These are phyloP conservation scores for Strix occidentalis DNA, from an alignment of 2,797 vertebrate genomes.

Conservation along the genomic window DNA sequence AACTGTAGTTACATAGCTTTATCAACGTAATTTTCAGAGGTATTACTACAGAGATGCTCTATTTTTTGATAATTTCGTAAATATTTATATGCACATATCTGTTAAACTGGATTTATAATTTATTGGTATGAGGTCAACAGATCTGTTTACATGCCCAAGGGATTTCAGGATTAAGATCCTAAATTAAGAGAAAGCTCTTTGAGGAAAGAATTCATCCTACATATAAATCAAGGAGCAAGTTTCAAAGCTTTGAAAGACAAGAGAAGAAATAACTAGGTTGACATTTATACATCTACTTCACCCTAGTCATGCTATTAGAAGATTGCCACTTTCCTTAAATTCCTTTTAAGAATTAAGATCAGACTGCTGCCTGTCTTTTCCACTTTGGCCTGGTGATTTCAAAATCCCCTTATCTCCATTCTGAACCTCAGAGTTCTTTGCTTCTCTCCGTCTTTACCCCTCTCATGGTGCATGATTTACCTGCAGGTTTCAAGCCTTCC, in stretches of 20 bases:
- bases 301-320: neutral
- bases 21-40: neutral
- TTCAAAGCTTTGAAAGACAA: neutral
- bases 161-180: neutral
- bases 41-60: neutral
- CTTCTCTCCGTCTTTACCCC: neutral
- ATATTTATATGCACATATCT: neutral
- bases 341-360: neutral
- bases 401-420: neutral
- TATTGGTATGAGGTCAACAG: neutral
- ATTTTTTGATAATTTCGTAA: neutral
- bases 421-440: neutral
- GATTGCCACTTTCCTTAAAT: neutral
- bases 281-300: neutral
- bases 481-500: neutral
- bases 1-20: neutral
- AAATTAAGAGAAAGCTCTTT: neutral
- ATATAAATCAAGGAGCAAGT: neutral
- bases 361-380: neutral
- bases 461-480: neutral
- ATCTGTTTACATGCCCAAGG: neutral
- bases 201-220: neutral
- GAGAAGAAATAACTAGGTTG: neutral
- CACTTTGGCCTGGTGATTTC: neutral
- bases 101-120: neutral